Evolutionary conservation across 2,888 invertebrate genomes (phyloP).

Genomic region (Plagodis pulveraria): DNA sequence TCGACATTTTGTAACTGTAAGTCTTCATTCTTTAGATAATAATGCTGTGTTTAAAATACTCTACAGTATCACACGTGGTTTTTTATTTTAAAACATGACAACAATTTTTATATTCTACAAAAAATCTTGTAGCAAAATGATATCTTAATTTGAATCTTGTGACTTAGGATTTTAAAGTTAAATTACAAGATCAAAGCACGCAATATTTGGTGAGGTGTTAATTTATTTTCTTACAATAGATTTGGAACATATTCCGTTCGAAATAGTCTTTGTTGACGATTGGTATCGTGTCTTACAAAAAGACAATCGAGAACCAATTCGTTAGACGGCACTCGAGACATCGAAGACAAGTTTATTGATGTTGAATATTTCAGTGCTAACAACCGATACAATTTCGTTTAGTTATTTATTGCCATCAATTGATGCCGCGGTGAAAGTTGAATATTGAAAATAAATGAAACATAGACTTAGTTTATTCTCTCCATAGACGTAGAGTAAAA

Average conservation of each 20-base stretch:
- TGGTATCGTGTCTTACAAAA: constrained; percentile 50
- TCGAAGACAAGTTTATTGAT: constrained; percentile 41
- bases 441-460: too few species aligned
- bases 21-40: constrained; percentile 35
- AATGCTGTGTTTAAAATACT: constrained; percentile 37
- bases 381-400: constrained; percentile 35
- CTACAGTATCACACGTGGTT: constrained; percentile 26
- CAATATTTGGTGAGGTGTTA: constrained; percentile 31
- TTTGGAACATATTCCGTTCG: constrained; percentile 40
- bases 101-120: constrained; percentile 34
- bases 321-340: constrained; percentile 40
- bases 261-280: constrained; percentile 46
- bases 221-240: constrained; percentile 37
- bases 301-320: constrained; percentile 41
- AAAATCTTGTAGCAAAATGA: not conserved
- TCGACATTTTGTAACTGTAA: constrained; percentile 36
- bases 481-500: too few species aligned
- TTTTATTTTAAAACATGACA: constrained; percentile 41
- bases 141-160: constrained; percentile 25
- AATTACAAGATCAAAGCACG: constrained; percentile 9
- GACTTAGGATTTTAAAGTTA: constrained; percentile 5
- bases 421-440: constrained; percentile 23
- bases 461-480: too few species aligned
- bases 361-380: constrained; percentile 37
- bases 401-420: constrained; percentile 34